A percentile compares a stretch with the other conserved stretches of the same genome.
phyloP scores from a whole-genome alignment of 2,113 vertebrate genomes.

The Pogona vitticeps region DNA sequence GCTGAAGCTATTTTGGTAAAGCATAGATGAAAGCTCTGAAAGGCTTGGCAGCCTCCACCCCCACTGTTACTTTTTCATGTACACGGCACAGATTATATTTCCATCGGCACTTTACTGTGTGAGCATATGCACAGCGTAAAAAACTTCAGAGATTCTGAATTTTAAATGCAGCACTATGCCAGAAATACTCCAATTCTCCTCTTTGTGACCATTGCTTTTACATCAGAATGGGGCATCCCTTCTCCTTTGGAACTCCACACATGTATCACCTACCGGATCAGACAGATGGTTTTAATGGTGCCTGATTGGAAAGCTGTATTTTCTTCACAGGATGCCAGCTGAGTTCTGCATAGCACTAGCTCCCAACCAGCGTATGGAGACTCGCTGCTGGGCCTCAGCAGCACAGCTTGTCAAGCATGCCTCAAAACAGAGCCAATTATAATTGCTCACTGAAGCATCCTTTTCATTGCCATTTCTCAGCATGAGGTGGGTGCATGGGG shows the following conservation, averaged over 20 bases:
- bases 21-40: too few relatives aligned
- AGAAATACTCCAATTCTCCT: background rate
- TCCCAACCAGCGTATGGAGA: slow-evolving; percentile 7
- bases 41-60: too few relatives aligned
- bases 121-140: background rate
- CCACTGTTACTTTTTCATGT: too few relatives aligned
- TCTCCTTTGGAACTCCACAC: background rate
- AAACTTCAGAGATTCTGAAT: background rate
- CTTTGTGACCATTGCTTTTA: background rate
- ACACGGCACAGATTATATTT: background rate
- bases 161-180: background rate
- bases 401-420: slow-evolving; percentile 25
- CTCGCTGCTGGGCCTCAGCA: slow-evolving; percentile 13
- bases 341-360: slow-evolving; percentile 4
- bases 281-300: slow-evolving; percentile 4
- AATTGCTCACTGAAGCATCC: slow-evolving; percentile 38
- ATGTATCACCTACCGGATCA: background rate
- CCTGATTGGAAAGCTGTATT: background rate
- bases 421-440: slow-evolving; percentile 35
- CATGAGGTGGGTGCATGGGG: slow-evolving; percentile 15
- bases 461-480: slow-evolving; percentile 16
- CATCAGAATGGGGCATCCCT: background rate
- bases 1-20: too few relatives aligned
- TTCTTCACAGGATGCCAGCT: slow-evolving; percentile 3
- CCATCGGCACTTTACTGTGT: fast-evolving